Conservation (phyloP, 2,113 vertebrate species). For the Thamnophis sirtalis region DNA sequence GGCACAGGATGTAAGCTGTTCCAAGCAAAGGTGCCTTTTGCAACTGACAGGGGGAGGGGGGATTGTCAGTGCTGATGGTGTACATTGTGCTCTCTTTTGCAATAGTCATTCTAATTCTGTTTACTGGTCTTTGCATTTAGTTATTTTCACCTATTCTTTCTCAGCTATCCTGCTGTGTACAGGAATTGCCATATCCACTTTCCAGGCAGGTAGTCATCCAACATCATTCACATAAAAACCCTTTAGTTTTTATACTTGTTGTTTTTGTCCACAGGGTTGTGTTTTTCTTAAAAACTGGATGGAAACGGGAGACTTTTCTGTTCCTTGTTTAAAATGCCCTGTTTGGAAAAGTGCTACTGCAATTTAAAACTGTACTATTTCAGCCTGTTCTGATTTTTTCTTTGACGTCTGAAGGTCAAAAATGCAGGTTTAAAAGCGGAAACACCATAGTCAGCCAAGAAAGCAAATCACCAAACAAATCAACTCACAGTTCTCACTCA, state of each 20-base stretch:
- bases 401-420: not conserved
- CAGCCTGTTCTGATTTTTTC: not conserved
- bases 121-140: no score
- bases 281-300: not conserved
- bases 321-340: not conserved
- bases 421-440: not conserved
- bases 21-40: no score
- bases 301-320: not conserved
- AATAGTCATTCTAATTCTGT: no score
- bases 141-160: no score
- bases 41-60: no score
- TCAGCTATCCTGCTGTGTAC: no score
- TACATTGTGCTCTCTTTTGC: no score
- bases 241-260: not conserved
- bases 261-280: not conserved
- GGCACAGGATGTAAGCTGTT: no score
- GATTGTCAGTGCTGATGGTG: no score
- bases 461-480: not conserved
- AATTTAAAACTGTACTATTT: not conserved
- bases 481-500: not conserved
- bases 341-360: not conserved
- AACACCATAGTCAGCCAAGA: not conserved
- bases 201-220: no score
- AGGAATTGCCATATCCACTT: no score
- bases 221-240: not conserved